Base-by-base conservation (phyloP, 92 coral and sea anemone species). In the Porites rus region DNA sequence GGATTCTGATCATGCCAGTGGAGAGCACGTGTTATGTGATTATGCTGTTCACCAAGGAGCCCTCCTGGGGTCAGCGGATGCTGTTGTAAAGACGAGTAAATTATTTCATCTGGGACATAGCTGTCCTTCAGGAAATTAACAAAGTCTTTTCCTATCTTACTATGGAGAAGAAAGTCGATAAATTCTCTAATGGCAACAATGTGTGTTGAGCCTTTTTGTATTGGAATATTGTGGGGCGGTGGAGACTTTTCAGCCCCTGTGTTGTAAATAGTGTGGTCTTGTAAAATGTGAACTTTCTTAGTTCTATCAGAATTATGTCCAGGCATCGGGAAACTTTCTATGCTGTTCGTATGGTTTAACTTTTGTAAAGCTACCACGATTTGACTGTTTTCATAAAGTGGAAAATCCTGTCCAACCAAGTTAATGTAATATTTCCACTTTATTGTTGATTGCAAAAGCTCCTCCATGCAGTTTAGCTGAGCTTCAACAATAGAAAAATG, bases 341-440 rank as follows among this genome's bases (percentile, higher is more conserved):
- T 69, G 64, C 76, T 75, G 69, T 90, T 92, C 5, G 64, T 56
- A 17, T 90, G 84, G 21, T 85, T 72, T 24, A 78, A 87, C 17
- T 17, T 81, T 46, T 72, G 68, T 24, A 92, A 67, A 16, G 77
- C 87, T 46, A 18, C 78, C 38, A 92, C 95, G 54, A 92, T 77
- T 50, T 89, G 83, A 11, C 72, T 72, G 50, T 92, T 92, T 2
- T 91, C 85, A 65, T 80, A 84, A 46, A 92, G 83, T 13, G 95
- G 95, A 82, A 92, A 85, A 51, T 92, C 95, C 73, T 92, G 95
- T 20, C 95, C 95, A 20, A 84, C 43, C 22, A 92, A 10, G 53
- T 75, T 92, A 51, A 89, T 92, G 25, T 83, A 89, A 75, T 92
- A 92, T 84, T 88, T 92, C 94, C 94, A 92, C 24, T 43, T 61